Evolutionary conservation across 2,888 invertebrate species (phyloP).

Genomic region (Dendrolimus pini): DNA sequence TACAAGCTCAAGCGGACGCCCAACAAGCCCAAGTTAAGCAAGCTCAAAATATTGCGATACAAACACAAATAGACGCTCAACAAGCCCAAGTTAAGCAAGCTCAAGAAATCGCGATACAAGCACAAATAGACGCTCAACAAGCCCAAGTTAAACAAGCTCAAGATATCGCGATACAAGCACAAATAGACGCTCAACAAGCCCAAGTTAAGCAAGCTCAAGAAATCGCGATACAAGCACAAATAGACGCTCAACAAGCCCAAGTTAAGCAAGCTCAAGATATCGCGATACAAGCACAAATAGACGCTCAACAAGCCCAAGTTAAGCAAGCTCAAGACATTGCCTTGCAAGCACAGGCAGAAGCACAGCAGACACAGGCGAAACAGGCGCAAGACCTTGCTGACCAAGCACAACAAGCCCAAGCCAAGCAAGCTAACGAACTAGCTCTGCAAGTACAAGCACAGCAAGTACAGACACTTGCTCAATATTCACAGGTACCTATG

Average conservation of each 20-base stretch:
- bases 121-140: too few species aligned
- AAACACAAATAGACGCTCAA: background rate
- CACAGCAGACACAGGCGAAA: background rate
- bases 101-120: too few species aligned
- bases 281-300: too few species aligned
- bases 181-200: too few species aligned
- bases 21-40: background rate
- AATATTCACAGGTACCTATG: too few species aligned
- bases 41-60: background rate
- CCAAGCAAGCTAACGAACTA: background rate
- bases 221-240: too few species aligned
- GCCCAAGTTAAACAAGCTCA: too few species aligned
- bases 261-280: too few species aligned
- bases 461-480: constrained; percentile 1
- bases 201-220: too few species aligned
- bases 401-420: background rate
- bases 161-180: too few species aligned
- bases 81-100: background rate
- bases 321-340: background rate
- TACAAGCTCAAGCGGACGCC: background rate
- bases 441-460: background rate
- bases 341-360: background rate
- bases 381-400: background rate
- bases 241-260: too few species aligned
- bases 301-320: background rate